phyloP scores from a whole-genome alignment of 2,113 vertebrate genomes.

The Microtus oregoni region DNA sequence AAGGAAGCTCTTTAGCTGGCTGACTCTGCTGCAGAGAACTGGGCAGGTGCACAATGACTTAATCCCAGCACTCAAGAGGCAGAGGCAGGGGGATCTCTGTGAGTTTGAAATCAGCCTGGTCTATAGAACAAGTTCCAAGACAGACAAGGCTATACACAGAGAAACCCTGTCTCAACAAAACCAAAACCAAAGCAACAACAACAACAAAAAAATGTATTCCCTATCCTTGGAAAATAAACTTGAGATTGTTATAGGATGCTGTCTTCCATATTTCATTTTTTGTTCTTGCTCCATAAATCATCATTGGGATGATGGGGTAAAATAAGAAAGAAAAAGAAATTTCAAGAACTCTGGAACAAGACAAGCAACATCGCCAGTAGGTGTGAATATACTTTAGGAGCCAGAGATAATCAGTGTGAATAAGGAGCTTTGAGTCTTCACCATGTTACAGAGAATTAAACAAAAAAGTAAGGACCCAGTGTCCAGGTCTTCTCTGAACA shows the following conservation, averaged over 20 bases:
- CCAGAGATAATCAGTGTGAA: not conserved
- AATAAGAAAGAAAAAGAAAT: not conserved
- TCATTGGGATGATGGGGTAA: accelerated
- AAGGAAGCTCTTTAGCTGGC: not conserved
- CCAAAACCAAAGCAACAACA: not conserved
- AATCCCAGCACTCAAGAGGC: not conserved
- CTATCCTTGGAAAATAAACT: not conserved
- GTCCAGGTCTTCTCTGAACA: not conserved
- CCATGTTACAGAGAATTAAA: not conserved
- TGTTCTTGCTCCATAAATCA: not conserved
- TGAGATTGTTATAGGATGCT: not conserved
- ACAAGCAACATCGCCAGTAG: not conserved
- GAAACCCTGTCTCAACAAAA: not conserved
- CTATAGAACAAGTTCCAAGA: not conserved
- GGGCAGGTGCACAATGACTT: not conserved
- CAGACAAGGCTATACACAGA: not conserved
- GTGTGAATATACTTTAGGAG: not conserved
- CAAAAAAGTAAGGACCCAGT: not conserved
- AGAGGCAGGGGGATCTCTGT: not conserved
- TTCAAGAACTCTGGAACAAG: no score
- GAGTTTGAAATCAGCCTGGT: not conserved
- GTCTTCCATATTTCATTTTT: not conserved
- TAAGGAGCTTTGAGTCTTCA: not conserved
- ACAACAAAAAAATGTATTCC: not conserved
- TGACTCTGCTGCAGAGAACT: not conserved